Conservation (phyloP, 2,113 vertebrate species). For the Mesitornis unicolor region DNA sequence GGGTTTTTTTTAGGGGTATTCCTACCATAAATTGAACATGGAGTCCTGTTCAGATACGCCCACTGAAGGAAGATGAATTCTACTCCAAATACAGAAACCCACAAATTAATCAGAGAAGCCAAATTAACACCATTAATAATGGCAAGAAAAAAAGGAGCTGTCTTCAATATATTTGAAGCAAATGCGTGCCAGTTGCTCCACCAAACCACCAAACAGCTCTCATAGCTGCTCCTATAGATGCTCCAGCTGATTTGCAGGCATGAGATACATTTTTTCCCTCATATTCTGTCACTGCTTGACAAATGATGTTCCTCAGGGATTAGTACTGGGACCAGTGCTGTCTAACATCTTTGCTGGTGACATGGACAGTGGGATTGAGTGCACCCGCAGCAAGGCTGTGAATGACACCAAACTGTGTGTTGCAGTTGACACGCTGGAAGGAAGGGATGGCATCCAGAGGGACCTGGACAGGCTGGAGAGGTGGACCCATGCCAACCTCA, state of each 20-base stretch:
- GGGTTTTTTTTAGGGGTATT: neutral
- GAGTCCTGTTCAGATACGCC: neutral
- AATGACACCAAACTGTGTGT: too few relatives aligned
- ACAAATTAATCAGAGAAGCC: neutral
- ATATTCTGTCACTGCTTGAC: neutral
- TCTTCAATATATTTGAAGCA: neutral
- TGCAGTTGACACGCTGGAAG: too few relatives aligned
- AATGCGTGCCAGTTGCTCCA: neutral
- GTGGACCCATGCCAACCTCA: too few relatives aligned
- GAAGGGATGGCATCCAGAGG: too few relatives aligned
- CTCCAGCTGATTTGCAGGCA: neutral
- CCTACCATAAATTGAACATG: neutral
- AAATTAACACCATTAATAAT: neutral
- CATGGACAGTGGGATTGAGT: too few relatives aligned
- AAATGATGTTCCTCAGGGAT: too few relatives aligned
- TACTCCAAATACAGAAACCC: neutral
- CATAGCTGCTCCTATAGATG: neutral
- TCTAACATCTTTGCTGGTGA: too few relatives aligned
- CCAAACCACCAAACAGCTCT: neutral
- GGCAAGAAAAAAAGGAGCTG: neutral
- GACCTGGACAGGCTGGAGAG: too few relatives aligned
- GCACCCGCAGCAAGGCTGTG: too few relatives aligned
- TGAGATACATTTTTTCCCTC: neutral
- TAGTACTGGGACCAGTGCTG: too few relatives aligned
- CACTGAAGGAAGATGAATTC: neutral